Evolutionary conservation across 2,797 vertebrate species (phyloP), one percentile per base, ranked within the genome.

Genomic region (Characodon lateralis): DNA sequence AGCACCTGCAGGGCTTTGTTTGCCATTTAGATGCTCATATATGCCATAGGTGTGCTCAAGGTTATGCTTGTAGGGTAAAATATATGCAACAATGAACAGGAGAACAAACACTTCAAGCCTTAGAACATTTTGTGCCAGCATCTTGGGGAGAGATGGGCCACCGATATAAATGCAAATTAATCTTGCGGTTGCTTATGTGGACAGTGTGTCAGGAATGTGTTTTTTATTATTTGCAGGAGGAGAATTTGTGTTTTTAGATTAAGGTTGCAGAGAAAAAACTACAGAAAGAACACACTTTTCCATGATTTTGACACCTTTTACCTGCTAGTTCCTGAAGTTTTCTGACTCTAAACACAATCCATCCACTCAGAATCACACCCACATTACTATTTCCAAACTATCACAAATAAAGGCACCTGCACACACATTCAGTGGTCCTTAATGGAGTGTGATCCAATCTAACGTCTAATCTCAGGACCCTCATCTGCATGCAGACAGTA

Each of bases 391-490:
- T 75, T 71, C 55, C 70, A n/a, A 61, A 76, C 68, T 46, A 48
- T 26, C 31, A 46, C 10, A 50, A 31, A 46, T 4, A 35, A 5
- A 39, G 56, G 43, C 75, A 71, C 80, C 20, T 74, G 7, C 78
- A n/a, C 78, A 39, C 78, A 31, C 80, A 83, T 88, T 89, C 81
- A 78, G 73, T 76, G 48, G 43, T 78, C 88, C 79, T 72, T 93
- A 94, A 94, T 93, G 89, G 92, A 93, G 88, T 93, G 88, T 92
- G 91, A 94, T 94, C 78, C 82, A 81, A 88, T 90, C 84, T 91
- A 90, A 94, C 89, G 74, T 83, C 83, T 87, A 20, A 82, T 59
- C 70, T 81, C 41, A 71, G 82, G 73, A 78, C 78, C 71, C 91
- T 93, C 93, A 95, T 94, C 89, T 90, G 85, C 91, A 92, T 92